Conservation (phyloP, 2,113 vertebrate species). For the Mustela nigripes region DNA sequence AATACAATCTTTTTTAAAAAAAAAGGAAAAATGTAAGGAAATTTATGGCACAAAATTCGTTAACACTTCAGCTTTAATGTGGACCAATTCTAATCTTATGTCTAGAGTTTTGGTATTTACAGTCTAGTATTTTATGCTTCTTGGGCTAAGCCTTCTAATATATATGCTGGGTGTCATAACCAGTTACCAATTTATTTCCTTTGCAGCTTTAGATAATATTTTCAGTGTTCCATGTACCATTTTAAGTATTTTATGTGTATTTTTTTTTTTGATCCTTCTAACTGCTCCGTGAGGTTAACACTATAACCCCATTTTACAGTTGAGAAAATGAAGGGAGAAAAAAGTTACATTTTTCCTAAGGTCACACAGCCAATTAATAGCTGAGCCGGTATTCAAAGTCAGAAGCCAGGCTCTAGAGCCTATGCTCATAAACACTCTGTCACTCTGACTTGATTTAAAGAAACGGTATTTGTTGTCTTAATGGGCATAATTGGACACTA, state of each 20-base stretch:
- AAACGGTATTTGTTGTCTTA: not conserved
- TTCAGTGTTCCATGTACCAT: not conserved
- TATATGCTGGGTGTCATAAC: not conserved
- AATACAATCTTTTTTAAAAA: not conserved
- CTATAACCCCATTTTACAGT: not conserved
- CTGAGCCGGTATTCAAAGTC: not conserved
- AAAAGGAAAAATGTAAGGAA: not conserved
- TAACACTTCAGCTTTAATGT: not conserved
- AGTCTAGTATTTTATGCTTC: not conserved
- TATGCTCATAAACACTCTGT: not conserved
- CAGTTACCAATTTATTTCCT: not conserved
- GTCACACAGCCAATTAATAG: not conserved
- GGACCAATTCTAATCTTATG: not conserved
- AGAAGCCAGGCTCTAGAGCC: not conserved
- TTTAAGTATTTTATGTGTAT: not conserved
- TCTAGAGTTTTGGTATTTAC: not conserved
- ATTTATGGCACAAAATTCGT: not conserved
- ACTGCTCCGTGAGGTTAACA: not conserved
- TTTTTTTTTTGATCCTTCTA: not conserved
- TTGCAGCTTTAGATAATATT: not conserved
- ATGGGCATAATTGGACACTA: not conserved
- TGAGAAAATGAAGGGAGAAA: slow-evolving; percentile 27
- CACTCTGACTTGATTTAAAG: not conserved
- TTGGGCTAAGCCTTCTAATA: not conserved
- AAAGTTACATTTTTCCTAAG: not conserved